A percentile compares a stretch with the other conserved stretches of the same genome.
Evolutionary conservation across 2,888 invertebrate genomes (phyloP).

Genomic region (Fabriciana adippe): DNA sequence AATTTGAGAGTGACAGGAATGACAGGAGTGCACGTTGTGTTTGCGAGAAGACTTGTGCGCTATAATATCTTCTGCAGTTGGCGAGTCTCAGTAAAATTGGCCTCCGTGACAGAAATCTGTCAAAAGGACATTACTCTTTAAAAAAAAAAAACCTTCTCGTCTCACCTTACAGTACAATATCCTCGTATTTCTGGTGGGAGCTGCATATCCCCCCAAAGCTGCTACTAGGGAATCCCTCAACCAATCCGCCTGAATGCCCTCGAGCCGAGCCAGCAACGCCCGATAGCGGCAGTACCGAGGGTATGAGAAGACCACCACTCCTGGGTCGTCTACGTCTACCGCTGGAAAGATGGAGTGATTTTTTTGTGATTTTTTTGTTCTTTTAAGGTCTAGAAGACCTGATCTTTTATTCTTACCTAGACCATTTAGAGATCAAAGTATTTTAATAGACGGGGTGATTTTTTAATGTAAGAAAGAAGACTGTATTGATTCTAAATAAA

Average conservation of each 20-base stretch:
- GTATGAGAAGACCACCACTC: conserved; percentile 91
- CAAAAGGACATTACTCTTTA: background rate
- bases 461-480: too few species aligned
- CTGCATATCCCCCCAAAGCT: conserved; percentile 90
- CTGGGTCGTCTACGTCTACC: conserved; percentile 60
- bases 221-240: conserved; percentile 88
- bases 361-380: too few species aligned
- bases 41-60: too few species aligned
- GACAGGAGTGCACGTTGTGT: too few species aligned
- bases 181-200: conserved; percentile 85
- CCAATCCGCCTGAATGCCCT: conserved; percentile 87
- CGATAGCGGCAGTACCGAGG: conserved; percentile 93
- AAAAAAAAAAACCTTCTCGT: background rate
- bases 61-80: too few species aligned
- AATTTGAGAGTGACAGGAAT: too few species aligned
- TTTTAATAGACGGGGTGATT: too few species aligned
- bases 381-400: too few species aligned
- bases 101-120: background rate
- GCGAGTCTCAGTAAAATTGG: too few species aligned
- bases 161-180: conserved; percentile 89
- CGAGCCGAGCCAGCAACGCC: conserved; percentile 86
- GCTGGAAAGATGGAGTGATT: conserved; percentile 46
- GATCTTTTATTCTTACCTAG: too few species aligned
- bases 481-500: too few species aligned
- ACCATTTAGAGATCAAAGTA: too few species aligned